Evolutionary conservation across 2,113 vertebrate species (phyloP).

Genomic region (Procapra przewalskii): DNA sequence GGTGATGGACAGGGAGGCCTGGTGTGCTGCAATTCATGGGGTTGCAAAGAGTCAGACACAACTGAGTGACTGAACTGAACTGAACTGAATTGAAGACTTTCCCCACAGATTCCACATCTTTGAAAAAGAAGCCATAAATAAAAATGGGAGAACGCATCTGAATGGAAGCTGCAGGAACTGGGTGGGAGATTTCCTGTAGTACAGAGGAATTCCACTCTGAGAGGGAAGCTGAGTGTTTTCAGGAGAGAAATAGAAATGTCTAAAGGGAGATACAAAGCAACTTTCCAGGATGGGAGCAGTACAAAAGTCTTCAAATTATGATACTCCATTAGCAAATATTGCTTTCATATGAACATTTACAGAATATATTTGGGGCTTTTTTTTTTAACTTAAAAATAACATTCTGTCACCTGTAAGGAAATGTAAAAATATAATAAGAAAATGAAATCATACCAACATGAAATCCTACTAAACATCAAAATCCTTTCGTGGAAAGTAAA

Average conservation of each 20-base stretch:
- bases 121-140: neutral
- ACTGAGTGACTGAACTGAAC: too few species aligned
- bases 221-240: neutral
- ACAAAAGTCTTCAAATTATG: neutral
- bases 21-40: fast-evolving
- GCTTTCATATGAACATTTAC: neutral
- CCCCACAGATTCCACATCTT: neutral
- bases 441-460: neutral
- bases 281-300: neutral
- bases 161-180: neutral
- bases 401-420: neutral
- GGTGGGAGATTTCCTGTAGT: neutral
- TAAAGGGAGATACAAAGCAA: neutral
- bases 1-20: too few species aligned
- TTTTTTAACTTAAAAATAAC: slow-evolving; percentile 27
- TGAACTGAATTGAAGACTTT: neutral
- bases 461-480: neutral
- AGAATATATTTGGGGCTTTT: neutral
- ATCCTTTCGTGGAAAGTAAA: neutral
- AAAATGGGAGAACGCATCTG: neutral
- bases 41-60: too few species aligned
- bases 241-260: neutral
- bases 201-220: neutral
- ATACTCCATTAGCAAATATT: neutral
- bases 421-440: neutral